These are phyloP conservation scores for Melanotaenia pygmaea DNA, from an alignment of 2,797 vertebrate species.

Conservation along the genomic window DNA sequence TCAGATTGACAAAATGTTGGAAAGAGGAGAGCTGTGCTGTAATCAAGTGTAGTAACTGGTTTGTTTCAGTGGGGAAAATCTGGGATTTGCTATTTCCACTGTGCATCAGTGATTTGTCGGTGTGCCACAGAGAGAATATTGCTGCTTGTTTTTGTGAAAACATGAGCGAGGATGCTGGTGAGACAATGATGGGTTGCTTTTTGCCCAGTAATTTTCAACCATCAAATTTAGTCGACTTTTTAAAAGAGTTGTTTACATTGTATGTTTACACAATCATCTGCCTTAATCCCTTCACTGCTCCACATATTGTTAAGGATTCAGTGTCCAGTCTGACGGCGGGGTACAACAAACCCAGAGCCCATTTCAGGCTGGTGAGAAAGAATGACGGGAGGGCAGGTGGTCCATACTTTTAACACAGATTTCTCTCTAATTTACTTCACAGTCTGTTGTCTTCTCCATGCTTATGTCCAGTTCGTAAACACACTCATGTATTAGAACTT, in stretches of 20 bases:
- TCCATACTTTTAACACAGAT: constrained; percentile 5
- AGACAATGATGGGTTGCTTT: constrained; percentile 15
- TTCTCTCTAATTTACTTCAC: constrained; percentile 18
- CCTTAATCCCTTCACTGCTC: constrained; percentile 23
- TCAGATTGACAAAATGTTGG: constrained; percentile 14
- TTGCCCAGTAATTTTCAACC: background rate
- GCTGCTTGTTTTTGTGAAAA: constrained; percentile 33
- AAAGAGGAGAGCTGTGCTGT: constrained; percentile 15
- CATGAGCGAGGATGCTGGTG: constrained; percentile 4
- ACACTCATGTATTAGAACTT: constrained; percentile 1
- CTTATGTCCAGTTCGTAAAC: background rate
- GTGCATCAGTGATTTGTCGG: constrained; percentile 22
- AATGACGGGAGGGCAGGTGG: background rate
- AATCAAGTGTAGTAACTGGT: constrained; percentile 2
- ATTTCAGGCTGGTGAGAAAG: constrained; percentile 15
- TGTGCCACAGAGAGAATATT: constrained; percentile 14
- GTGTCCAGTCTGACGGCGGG: background rate
- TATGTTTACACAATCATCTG: constrained; percentile 69
- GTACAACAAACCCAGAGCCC: constrained; percentile 4
- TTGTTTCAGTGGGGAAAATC: constrained; percentile 14
- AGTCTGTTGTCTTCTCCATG: background rate
- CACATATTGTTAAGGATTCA: background rate
- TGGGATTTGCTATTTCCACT: constrained; percentile 10
- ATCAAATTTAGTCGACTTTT: constrained; percentile 7
- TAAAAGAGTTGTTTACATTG: constrained; percentile 65